phyloP scores from a whole-genome alignment of 1,140 invertebrate genomes.

The Pseudobourletiella spinata region DNA sequence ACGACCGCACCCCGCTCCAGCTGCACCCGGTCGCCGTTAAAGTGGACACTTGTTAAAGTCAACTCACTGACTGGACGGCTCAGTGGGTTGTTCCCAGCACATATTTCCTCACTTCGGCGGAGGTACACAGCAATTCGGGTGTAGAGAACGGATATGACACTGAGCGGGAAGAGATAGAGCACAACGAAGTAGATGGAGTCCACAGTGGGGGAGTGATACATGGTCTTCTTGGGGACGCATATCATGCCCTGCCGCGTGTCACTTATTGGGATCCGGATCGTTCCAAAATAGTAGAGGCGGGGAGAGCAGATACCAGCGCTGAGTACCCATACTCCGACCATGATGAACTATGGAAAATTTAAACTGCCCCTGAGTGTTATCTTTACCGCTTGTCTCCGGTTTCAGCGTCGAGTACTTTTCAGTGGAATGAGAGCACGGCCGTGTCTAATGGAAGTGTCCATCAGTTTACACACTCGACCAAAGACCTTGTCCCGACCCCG shows the following conservation, averaged over 20 bases:
- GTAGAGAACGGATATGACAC: conserved; percentile 43
- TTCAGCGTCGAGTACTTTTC: no score
- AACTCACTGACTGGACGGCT: no score
- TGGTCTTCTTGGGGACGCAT: conserved; percentile 58
- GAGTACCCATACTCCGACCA: conserved; percentile 61
- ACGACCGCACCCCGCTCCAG: no score
- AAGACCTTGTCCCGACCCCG: no score
- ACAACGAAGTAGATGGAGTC: conserved; percentile 66
- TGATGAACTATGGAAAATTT: conserved; percentile 59
- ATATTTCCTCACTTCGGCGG: neutral
- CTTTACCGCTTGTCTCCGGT: no score
- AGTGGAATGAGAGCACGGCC: no score
- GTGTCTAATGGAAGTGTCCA: no score
- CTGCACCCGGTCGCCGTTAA: no score
- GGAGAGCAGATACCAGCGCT: conserved; percentile 64
- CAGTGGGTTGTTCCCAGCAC: no score
- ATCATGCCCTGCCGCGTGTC: conserved; percentile 42
- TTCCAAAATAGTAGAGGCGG: conserved; percentile 62
- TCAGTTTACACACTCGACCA: no score
- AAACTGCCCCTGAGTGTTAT: no score
- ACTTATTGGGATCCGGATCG: conserved; percentile 54
- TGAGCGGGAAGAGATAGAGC: conserved; percentile 60
- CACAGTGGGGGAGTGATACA: conserved; percentile 62
- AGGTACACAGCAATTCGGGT: neutral
- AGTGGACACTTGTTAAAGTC: no score